Evolutionary conservation across 2,888 invertebrate species (phyloP).

Genomic region (Leucania comma): DNA sequence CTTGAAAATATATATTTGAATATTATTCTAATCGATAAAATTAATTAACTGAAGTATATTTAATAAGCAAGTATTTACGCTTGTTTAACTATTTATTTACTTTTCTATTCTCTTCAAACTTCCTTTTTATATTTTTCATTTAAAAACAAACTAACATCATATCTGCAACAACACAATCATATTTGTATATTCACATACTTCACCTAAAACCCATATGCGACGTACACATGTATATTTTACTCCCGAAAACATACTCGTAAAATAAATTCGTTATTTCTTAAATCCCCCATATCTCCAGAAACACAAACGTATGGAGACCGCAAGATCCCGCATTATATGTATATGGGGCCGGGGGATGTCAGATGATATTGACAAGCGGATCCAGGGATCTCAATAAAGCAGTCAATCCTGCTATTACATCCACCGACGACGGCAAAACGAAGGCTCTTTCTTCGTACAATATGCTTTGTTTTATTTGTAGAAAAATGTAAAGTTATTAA

Average conservation of each 20-base stretch:
- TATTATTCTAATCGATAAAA: too few relatives aligned
- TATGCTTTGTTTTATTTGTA: slow-evolving; percentile 23
- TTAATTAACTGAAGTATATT: too few relatives aligned
- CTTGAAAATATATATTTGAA: too few relatives aligned
- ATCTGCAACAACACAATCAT: not conserved
- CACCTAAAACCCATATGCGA: not conserved
- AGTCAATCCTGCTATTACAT: slow-evolving; percentile 52
- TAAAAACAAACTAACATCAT: too few relatives aligned
- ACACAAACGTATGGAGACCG: slow-evolving; percentile 37
- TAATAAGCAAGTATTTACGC: too few relatives aligned
- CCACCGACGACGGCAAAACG: slow-evolving; percentile 6
- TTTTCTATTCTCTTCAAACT: too few relatives aligned
- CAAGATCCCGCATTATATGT: slow-evolving; percentile 45
- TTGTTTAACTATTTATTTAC: not conserved
- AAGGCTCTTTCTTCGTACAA: slow-evolving; percentile 36
- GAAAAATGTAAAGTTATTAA: not conserved
- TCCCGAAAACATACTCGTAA: slow-evolving; percentile 14
- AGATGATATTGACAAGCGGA: slow-evolving; percentile 63
- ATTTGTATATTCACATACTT: not conserved
- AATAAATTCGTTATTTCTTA: slow-evolving; percentile 5
- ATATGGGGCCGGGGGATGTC: slow-evolving; percentile 42
- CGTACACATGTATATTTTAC: not conserved
- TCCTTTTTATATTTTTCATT: too few relatives aligned
- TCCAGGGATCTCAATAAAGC: slow-evolving; percentile 61
- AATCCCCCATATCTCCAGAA: slow-evolving; percentile 27